Evolutionary conservation across 2,888 invertebrate species (phyloP).

Genomic region (Drosophila aldrichi): DNA sequence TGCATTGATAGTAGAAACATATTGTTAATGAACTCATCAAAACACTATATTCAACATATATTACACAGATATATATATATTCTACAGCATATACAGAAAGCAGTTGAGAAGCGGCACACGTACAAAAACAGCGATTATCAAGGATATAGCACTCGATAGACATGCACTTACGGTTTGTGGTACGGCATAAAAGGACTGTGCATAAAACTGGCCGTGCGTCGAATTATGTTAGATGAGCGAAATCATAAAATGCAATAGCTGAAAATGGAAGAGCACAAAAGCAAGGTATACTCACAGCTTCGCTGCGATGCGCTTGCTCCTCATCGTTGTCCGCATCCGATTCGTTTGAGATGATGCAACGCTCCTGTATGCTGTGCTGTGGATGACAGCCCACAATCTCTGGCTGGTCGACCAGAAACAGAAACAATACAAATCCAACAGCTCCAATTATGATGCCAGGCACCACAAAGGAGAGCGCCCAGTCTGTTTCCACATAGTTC

Average conservation of each 20-base stretch:
- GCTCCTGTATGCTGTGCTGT: conserved; percentile 49
- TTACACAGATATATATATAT: neutral
- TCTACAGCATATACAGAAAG: neutral
- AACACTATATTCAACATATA: neutral
- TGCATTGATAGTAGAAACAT: conserved; percentile 35
- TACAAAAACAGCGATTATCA: conserved; percentile 16
- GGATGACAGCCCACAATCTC: conserved; percentile 88
- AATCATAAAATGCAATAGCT: conserved; percentile 11
- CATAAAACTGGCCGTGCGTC: conserved; percentile 47
- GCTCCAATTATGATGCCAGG: conserved; percentile 93
- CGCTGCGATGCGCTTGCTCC: conserved; percentile 51
- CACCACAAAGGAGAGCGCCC: conserved; percentile 96
- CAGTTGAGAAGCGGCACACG: conserved; percentile 14
- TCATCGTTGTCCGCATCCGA: conserved; percentile 84
- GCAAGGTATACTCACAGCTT: conserved; percentile 58
- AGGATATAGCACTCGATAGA: conserved; percentile 8
- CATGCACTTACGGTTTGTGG: conserved; percentile 62
- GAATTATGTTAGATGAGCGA: conserved; percentile 24
- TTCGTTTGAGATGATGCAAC: conserved; percentile 62
- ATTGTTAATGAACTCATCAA: neutral
- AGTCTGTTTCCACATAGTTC: conserved; percentile 92
- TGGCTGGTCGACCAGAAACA: conserved; percentile 94
- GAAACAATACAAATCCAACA: conserved; percentile 90
- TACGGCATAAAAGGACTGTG: conserved; percentile 41
- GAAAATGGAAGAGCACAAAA: conserved; percentile 2